Base-by-base conservation (phyloP, 2,797 vertebrate genomes). In the Allobates femoralis region DNA sequence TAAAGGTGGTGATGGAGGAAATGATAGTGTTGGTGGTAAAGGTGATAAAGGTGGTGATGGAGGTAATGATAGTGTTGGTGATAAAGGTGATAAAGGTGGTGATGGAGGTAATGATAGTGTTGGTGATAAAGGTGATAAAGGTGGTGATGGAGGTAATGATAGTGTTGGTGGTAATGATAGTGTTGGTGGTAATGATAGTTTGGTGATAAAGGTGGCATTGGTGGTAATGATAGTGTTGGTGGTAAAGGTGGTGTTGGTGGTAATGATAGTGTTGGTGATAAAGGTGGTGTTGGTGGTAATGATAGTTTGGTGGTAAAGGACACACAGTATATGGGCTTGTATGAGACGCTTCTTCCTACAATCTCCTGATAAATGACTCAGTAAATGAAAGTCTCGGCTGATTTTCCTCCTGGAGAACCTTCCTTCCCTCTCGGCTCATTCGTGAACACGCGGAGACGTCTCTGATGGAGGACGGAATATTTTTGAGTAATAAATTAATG, bases 401-500 rank as follows among this genome's bases (percentile, higher is more conserved):
- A 34, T 21, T 30, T 5, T 67, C 16, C 64, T 19, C 16, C 37
- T 37, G 53, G 21, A 50, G 41, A 26, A 74, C 71, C 5, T 75
- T 19, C 5, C 18, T 34, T 80, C 41, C 32, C 37, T 64, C 34
- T 64, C 46, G 10, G n/a, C 32, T 50, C 71, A 50, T 64, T 18
- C 46, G 15, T 11, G 28, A 23, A 81, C n/a, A 30, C 30, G 12
- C 0, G 10, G 41, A 21, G 62, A 51, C 67, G 18, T 56, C 30
- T 73, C 51, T 67, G 12, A 28, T 50, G 32, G 6, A 32, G 28
- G 37, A 3, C 41, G 15, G 56, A 66, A 51, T 55, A 83, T 46
- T 60, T 3, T 19, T 83, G 53, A 60, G 67, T 15, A 56, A 58
- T 83, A 58, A 58, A 83, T 74, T 28, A 74, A 83, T n/a, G 71